Conservation (phyloP, 2,113 vertebrate genomes). For the Menidia beryllina region DNA sequence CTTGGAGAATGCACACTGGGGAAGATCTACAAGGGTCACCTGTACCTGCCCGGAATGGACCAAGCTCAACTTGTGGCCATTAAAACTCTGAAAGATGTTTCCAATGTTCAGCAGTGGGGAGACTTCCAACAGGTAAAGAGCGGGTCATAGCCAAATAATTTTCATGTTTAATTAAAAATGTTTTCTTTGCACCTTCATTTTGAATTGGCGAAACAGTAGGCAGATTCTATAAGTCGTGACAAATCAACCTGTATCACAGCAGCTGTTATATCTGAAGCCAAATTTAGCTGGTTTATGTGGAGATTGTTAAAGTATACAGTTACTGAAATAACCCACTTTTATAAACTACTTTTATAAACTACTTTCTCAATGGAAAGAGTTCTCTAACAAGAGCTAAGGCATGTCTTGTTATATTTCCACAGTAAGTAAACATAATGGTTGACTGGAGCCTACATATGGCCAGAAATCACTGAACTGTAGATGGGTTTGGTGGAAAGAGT, state of each 20-base stretch:
- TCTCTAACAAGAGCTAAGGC: constrained; percentile 31
- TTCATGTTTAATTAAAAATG: background rate
- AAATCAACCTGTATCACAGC: background rate
- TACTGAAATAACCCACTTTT: constrained; percentile 19
- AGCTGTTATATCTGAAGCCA: background rate
- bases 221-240: background rate
- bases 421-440: constrained; percentile 29
- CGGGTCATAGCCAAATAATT: background rate
- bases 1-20: constrained; percentile 91
- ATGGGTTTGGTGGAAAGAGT: constrained; percentile 39
- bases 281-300: constrained; percentile 2
- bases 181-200: background rate
- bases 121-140: constrained; percentile 90
- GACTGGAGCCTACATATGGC: constrained; percentile 2
- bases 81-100: constrained; percentile 95
- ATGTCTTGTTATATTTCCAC: constrained; percentile 43
- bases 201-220: background rate
- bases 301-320: background rate
- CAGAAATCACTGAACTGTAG: constrained; percentile 23
- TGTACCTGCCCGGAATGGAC: constrained; percentile 98
- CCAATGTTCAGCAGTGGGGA: constrained; percentile 91
- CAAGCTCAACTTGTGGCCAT: constrained; percentile 96
- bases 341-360: constrained; percentile 2
- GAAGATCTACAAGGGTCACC: constrained; percentile 98
- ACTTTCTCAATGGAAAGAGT: constrained; percentile 21